These are phyloP conservation scores for Dendroctonus ponderosae DNA, from an alignment of 1,140 invertebrate species.

Conservation along the genomic window DNA sequence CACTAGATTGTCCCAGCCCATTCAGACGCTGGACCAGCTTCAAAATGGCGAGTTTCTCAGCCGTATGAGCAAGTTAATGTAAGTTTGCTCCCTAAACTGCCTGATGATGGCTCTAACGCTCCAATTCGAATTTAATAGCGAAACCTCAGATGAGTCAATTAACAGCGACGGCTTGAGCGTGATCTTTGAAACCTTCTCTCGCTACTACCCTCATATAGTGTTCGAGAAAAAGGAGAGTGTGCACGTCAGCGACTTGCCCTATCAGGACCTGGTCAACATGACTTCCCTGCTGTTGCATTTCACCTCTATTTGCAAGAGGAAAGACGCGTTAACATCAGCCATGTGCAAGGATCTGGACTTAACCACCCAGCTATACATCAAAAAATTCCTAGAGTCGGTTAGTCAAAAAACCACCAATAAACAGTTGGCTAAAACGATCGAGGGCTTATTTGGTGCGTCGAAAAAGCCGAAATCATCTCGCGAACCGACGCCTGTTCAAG, in stretches of 20 bases:
- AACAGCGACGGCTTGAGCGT: constrained; percentile 36
- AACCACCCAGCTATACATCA: constrained; percentile 42
- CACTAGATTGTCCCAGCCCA: constrained; percentile 41
- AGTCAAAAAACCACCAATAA: constrained; percentile 38
- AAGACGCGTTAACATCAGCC: constrained; percentile 41
- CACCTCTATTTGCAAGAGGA: constrained; percentile 43
- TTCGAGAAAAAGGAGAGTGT: constrained; percentile 36
- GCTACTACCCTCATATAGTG: constrained; percentile 41
- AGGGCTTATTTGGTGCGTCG: constrained; percentile 17
- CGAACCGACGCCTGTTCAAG: not conserved
- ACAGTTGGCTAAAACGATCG: constrained; percentile 30
- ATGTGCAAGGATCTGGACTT: constrained; percentile 41
- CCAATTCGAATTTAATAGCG: constrained; percentile 17
- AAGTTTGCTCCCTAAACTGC: constrained; percentile 34
- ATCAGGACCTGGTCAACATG: constrained; percentile 37
- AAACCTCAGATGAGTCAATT: constrained; percentile 20
- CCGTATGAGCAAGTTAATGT: constrained; percentile 42
- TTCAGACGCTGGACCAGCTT: constrained; percentile 41
- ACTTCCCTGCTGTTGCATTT: constrained; percentile 47
- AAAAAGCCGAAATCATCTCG: constrained; percentile 18
- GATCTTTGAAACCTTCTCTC: constrained; percentile 39
- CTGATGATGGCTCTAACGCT: not conserved
- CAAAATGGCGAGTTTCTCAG: constrained; percentile 43
- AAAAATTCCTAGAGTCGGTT: constrained; percentile 43
- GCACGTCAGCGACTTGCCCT: constrained; percentile 37